A percentile compares a stretch with the other conserved stretches of the same genome.
phyloP scores from a whole-genome alignment of 2,113 vertebrate species.

The Spermophilus dauricus region DNA sequence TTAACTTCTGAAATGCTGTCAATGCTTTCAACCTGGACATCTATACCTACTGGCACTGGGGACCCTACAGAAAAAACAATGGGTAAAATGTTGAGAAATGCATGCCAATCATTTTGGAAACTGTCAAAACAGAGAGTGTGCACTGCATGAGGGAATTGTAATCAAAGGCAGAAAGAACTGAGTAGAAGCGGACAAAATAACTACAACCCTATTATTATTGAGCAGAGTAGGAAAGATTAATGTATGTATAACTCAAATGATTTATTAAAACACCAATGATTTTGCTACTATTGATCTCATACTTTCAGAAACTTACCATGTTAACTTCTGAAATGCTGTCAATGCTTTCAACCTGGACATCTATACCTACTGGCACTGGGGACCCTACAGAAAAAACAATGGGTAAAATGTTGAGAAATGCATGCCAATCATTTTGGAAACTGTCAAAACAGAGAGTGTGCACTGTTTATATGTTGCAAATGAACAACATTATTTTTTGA shows the following conservation, averaged over 20 bases:
- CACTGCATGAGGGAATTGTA: no score
- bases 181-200: neutral
- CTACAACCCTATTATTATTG: neutral
- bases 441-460: slow-evolving; percentile 12
- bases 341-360: slow-evolving; percentile 96
- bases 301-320: slow-evolving; percentile 91
- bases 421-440: slow-evolving; percentile 49
- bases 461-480: neutral
- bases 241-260: neutral
- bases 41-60: no score
- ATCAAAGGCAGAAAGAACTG: neutral
- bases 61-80: no score
- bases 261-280: neutral
- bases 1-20: no score
- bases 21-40: no score
- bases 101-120: no score
- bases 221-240: neutral
- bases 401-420: slow-evolving; percentile 28
- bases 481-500: neutral
- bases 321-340: slow-evolving; percentile 97
- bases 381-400: slow-evolving; percentile 88
- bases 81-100: no score
- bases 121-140: no score
- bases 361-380: slow-evolving; percentile 94
- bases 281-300: slow-evolving; percentile 26